phyloP scores from a whole-genome alignment of 2,113 vertebrate species.

The Sceloporus undulatus region DNA sequence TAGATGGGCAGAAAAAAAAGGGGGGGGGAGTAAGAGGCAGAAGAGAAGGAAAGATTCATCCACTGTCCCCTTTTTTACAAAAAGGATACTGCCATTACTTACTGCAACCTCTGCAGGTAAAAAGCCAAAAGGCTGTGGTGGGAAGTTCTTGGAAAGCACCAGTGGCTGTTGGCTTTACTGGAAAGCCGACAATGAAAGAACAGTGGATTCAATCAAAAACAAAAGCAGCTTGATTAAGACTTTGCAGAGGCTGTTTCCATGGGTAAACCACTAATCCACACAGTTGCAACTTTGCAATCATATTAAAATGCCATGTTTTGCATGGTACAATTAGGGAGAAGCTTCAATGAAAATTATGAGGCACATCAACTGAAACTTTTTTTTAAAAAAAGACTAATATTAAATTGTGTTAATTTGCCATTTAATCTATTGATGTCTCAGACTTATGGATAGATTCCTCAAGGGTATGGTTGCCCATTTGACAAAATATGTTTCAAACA shows the following conservation, averaged over 20 bases:
- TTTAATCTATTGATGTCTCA: rapidly evolving
- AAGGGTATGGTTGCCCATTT: rapidly evolving
- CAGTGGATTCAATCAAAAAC: constrained; percentile 62
- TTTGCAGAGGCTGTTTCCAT: constrained; percentile 54
- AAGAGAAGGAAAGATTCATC: background rate
- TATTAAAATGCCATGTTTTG: background rate
- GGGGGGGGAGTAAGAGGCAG: background rate
- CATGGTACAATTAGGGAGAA: rapidly evolving
- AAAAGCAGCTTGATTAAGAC: constrained; percentile 75
- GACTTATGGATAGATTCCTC: background rate
- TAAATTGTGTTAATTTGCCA: background rate
- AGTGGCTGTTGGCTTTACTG: constrained; percentile 67
- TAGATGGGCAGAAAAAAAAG: background rate
- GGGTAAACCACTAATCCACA: constrained; percentile 21
- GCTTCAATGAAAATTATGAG: background rate
- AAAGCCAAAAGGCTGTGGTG: constrained; percentile 74
- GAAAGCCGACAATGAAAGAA: constrained; percentile 65
- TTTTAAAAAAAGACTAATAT: rapidly evolving
- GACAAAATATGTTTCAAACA: background rate
- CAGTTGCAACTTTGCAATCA: background rate
- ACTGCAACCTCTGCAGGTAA: constrained; percentile 44
- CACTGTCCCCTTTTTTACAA: constrained; percentile 31
- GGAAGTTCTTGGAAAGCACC: constrained; percentile 57
- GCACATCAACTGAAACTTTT: background rate
- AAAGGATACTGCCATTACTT: constrained; percentile 12